Evolutionary conservation across 2,113 vertebrate species (phyloP), one percentile per base, ranked within the genome.

Genomic region (Tapirus terrestris): DNA sequence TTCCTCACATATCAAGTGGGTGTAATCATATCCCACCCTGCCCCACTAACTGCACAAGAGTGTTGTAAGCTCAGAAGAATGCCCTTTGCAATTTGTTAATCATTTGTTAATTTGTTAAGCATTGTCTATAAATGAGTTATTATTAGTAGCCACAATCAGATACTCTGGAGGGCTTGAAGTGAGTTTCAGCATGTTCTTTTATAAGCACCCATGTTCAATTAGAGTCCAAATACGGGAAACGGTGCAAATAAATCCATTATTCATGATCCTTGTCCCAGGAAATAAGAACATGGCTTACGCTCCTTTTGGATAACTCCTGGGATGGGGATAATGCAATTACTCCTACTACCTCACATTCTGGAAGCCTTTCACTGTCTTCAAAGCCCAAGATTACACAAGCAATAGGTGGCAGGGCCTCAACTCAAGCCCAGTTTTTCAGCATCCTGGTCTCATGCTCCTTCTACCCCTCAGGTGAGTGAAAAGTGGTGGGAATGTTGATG

Each of bases 191-290:
- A 77, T 29, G 9, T 45, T 92, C 68, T 85, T 85, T 76, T 48
- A 82, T 31, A 97, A 48, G 20, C 16, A 80, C 73, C 14, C 31
- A 39, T 36, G 21, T 89, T 94, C 31, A 77, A 12, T 33, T 63
- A 85, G n/a, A 39, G 20, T 77, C 67, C 82, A 89, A 87, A 67
- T 86, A 95, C 13, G 27, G 33, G 39, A 89, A 96, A 56, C 70
- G 33, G 3, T 63, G 9, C 39, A 92, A 94, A 92, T 72, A 97
- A 94, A 84, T 56, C 56, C 58, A 84, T 53, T 45, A 25, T 56
- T 90, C 17, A 87, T n/a, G 31, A 60, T 43, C 11, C 3, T 83
- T 8, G 21, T 90, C 23, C 21, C 20, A 73, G 45, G 51, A 93
- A 95, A 25, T 63, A 86, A 93, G 17, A 84, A 94, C 10, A 53